Base-by-base conservation (phyloP, 2,113 vertebrate genomes). In the Mobula birostris region DNA sequence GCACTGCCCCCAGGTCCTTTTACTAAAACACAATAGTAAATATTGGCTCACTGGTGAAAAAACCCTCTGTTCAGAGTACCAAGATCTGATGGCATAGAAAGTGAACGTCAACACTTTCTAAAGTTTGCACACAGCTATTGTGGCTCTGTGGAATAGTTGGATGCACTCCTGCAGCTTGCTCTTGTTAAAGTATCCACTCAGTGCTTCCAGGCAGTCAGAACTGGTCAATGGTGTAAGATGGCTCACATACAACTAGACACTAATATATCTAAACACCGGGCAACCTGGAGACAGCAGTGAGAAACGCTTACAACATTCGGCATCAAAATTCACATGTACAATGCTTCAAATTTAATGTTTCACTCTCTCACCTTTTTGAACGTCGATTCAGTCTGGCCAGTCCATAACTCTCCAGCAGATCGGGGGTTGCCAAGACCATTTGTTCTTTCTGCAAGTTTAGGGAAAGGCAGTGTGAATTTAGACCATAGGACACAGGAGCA, bases 371-470 rank as follows among this genome's bases (percentile, higher is more conserved):
- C 94, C 94, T 94, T 58, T 70, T 61, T 40, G 63, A 87, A 72
- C 70, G 78, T 74, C 83, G 87, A 40, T 95, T 94, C 58, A 95
- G 83, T 17, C 70, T 82, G 27, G 94, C 93, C 68, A 95, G 94
- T 29, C 95, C 95, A 19, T 95, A 95, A 83, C 94, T 95, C 74
- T 91, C 76, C 94, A 95, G 94, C 70, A 95, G 80, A 40, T 94
- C 94, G 48, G 95, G 95, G 29, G 95, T 95, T 3, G 94, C 88
- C 70, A 80, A 36, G 32, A 58, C 94, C 36, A 56, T 56, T 5
- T 27, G 56, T 70, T 83, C 78, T 72, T 58, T 40, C 78, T 80
- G 94, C 77, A 94, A 77, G 29, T 63, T 21, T n/a, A 14, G 21
- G 7, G 36, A 94, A 17, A 82, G 7, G 32, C 19, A 11, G 36